These are phyloP conservation scores for Laupala kohalensis DNA, from an alignment of 1,140 invertebrate genomes.

Conservation along the genomic window DNA sequence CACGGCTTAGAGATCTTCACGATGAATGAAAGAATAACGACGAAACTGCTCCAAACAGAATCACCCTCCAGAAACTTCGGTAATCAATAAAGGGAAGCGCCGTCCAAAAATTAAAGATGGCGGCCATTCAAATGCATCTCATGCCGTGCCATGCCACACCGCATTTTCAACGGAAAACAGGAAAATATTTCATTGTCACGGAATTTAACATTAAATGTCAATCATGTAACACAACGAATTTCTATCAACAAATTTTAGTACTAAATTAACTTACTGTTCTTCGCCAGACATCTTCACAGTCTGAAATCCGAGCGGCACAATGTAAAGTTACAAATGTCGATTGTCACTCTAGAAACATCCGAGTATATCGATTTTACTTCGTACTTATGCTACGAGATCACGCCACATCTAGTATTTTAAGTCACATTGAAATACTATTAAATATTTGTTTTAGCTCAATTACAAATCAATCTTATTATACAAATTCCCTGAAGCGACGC, in stretches of 20 bases:
- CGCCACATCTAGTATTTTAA: no score
- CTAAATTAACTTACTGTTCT: constrained; percentile 10
- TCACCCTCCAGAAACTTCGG: constrained; percentile 4
- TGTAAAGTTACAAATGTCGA: background rate
- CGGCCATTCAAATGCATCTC: constrained; percentile 4
- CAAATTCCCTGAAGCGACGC: no score
- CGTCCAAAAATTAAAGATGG: constrained; percentile 13
- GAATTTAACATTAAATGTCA: no score
- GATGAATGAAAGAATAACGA: background rate
- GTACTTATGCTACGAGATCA: background rate
- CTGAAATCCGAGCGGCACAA: background rate
- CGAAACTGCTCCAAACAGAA: background rate
- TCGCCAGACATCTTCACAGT: constrained; percentile 13
- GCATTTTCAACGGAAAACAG: background rate
- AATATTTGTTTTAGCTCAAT: no score
- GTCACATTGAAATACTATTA: no score
- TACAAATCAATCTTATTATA: no score
- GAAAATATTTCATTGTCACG: no score
- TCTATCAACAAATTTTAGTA: background rate
- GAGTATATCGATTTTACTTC: background rate
- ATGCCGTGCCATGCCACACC: background rate
- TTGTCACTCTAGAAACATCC: background rate
- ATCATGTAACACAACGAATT: background rate
- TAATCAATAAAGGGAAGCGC: constrained; percentile 10
- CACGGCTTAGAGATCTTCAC: background rate